phyloP scores from a whole-genome alignment of 53 echinoderm and acorn worm genomes.

The Antedon mediterranea region DNA sequence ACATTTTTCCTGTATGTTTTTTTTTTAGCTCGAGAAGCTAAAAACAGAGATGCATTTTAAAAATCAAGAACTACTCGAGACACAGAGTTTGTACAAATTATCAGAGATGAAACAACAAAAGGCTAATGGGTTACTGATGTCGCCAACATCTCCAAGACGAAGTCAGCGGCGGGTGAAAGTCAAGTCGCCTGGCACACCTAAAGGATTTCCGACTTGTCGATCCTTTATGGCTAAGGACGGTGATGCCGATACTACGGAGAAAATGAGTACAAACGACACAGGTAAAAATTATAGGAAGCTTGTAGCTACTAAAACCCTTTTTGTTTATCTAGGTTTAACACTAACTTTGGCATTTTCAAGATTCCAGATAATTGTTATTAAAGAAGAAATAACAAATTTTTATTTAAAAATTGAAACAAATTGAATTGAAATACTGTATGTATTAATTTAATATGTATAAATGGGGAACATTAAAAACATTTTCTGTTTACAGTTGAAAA shows the following conservation, averaged over 20 bases:
- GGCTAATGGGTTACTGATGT: not conserved
- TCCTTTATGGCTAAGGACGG: slow-evolving; percentile 10
- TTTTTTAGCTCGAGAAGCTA: slow-evolving; percentile 57
- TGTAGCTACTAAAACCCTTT: no score
- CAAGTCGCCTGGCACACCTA: slow-evolving; percentile 14
- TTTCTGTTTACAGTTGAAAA: not conserved
- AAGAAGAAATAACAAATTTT: no score
- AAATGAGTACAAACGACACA: not conserved
- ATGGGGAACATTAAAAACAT: no score
- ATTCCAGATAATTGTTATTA: no score
- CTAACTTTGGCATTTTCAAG: no score
- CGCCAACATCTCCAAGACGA: slow-evolving; percentile 8
- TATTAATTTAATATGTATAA: no score
- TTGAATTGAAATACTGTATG: no score
- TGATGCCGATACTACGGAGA: not conserved
- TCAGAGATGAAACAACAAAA: slow-evolving; percentile 26
- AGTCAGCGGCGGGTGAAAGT: not conserved
- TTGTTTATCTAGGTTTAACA: no score
- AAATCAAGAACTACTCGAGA: slow-evolving; percentile 69
- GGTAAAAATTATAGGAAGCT: no score
- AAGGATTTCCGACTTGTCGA: slow-evolving; percentile 5
- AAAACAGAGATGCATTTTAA: slow-evolving; percentile 88
- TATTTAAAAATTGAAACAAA: no score
- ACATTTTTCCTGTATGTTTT: not conserved
- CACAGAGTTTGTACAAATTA: slow-evolving; percentile 38